phyloP scores from a whole-genome alignment of 2,888 invertebrate genomes.

The Lissonota sp. region DNA sequence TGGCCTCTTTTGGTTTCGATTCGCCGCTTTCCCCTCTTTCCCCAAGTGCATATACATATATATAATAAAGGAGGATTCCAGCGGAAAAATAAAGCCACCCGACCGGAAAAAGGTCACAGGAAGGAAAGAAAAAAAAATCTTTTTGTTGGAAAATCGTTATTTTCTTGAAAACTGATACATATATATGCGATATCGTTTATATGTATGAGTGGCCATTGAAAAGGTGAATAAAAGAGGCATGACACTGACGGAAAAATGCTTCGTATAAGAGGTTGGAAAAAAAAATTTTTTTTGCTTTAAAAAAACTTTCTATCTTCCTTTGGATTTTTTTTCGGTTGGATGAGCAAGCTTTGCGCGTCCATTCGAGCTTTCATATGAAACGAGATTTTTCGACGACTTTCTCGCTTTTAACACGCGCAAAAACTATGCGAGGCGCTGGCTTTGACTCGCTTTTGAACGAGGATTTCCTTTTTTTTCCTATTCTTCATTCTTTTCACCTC shows the following conservation, averaged over 20 bases:
- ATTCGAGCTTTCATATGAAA: slow-evolving; percentile 32
- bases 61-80: not conserved
- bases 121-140: not conserved
- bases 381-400: slow-evolving; percentile 29
- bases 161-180: not conserved
- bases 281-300: not conserved
- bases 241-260: not conserved
- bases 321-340: slow-evolving; percentile 6
- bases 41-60: slow-evolving; percentile 2
- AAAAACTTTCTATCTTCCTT: not conserved
- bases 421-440: slow-evolving; percentile 32
- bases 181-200: not conserved
- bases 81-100: slow-evolving; percentile 17
- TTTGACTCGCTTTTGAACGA: slow-evolving; percentile 42
- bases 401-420: slow-evolving; percentile 18
- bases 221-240: not conserved
- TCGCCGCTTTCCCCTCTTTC: not conserved
- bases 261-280: too few species aligned
- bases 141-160: slow-evolving; percentile 1
- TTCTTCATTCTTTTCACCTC: not conserved
- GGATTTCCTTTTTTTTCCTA: slow-evolving; percentile 28
- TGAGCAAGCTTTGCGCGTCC: slow-evolving; percentile 15
- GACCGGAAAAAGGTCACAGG: slow-evolving; percentile 17
- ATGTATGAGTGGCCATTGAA: not conserved
- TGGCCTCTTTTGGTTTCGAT: slow-evolving; percentile 40